Percentiles rank a stretch among this genome's conserved stretches.
phyloP scores from a whole-genome alignment of 1,140 invertebrate species.

The Dufourea novaeangliae region DNA sequence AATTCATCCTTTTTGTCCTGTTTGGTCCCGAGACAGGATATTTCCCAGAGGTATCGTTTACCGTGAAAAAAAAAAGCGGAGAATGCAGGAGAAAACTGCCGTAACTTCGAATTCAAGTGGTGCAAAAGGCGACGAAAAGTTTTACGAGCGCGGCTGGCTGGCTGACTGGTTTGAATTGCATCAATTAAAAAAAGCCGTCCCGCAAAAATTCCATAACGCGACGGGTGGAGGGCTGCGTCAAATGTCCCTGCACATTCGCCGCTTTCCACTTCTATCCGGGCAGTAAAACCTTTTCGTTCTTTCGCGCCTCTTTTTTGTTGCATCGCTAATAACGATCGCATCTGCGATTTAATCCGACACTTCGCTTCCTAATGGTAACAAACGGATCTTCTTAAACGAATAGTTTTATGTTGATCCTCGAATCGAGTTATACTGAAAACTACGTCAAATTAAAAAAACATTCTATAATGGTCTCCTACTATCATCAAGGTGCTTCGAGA shows the following conservation, averaged over 20 bases:
- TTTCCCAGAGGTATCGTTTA: conserved; percentile 55
- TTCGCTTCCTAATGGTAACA: neutral
- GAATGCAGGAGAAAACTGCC: conserved; percentile 24
- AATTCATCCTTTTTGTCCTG: neutral
- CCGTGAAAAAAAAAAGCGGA: conserved; percentile 34
- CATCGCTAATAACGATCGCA: conserved; percentile 47
- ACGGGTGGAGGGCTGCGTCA: conserved; percentile 53
- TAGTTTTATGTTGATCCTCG: too few species aligned
- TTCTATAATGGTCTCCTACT: too few species aligned
- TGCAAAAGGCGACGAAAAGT: conserved; percentile 63
- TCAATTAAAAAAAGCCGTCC: conserved; percentile 72
- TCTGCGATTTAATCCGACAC: conserved; percentile 47
- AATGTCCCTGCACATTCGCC: conserved; percentile 61
- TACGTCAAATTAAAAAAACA: too few species aligned
- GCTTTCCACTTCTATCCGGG: conserved; percentile 47
- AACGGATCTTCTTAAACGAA: neutral
- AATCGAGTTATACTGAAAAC: too few species aligned
- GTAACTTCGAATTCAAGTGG: conserved; percentile 53
- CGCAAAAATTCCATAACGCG: conserved; percentile 70
- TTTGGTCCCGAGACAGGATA: conserved; percentile 31
- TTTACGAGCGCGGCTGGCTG: conserved; percentile 63
- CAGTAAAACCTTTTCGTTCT: conserved; percentile 64
- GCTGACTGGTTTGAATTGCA: conserved; percentile 67
- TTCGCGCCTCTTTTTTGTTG: conserved; percentile 51
- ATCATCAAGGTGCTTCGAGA: too few species aligned